Evolutionary conservation across 2,888 invertebrate genomes (phyloP), one percentile per base, ranked within the genome.

Genomic region (Nomada ruficornis): DNA sequence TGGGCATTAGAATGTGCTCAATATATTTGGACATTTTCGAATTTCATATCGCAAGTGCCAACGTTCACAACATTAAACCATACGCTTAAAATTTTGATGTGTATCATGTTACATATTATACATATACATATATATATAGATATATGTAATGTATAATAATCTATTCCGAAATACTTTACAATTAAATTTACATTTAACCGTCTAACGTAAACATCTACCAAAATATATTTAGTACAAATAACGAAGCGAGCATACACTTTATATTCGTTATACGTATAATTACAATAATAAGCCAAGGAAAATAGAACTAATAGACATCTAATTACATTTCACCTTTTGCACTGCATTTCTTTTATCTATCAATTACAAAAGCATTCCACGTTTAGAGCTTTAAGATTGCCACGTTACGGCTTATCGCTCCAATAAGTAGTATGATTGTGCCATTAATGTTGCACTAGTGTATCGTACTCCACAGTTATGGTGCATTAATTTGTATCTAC

Each of bases 391-490:
- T 44, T 26, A 15, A n/a, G 29, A 57, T 42, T 57, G 78, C 80
- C 64, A 78, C 62, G 67, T 63, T 73, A 68, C 65, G 54, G 79
- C 36, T 80, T 65, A 68, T 78, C 67, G 54, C n/a, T 59, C 59
- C 36, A 26, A 44, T 52, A 60, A 77, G 77, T 60, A 44, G 68
- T 44, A 57, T 67, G 80, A 80, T 82, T 63, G 68, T 76, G 57
- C 65, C 71, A 47, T 80, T 76, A 80, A 80, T 68, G 78, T 57
- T 68, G 73, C 26, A 52, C 59, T 69, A 60, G 70, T 60, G 54
- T 63, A 13, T 20, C 42, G 67, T 15, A 69, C 47, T 64, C 47
- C 71, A 50, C 44, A 71, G 57, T 44, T 82, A 71, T 69, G 57
- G 44, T 63, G 57, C 52, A 50, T 76, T 64, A 68, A 82, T 62